These are phyloP conservation scores for Scomberomorus guttatus DNA, from an alignment of 2,797 vertebrate species.

Conservation along the genomic window DNA sequence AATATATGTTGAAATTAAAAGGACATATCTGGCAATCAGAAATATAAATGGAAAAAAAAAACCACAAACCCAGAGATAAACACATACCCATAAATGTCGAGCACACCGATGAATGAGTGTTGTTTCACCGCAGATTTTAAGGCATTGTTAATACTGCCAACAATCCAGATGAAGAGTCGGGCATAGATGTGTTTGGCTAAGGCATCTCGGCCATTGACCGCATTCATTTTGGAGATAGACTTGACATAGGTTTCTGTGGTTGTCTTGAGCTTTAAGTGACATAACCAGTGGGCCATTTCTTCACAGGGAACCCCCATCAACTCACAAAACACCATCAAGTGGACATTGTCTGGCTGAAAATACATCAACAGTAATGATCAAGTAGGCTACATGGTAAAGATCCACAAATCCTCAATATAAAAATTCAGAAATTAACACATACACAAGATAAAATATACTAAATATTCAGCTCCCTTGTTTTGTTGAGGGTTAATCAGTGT, in stretches of 20 bases:
- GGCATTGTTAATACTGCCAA: slow-evolving; percentile 91
- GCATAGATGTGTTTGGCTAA: slow-evolving; percentile 96
- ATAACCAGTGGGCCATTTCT: slow-evolving; percentile 97
- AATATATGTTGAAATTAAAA: slow-evolving; percentile 13
- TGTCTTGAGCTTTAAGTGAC: slow-evolving; percentile 93
- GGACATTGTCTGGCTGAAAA: slow-evolving; percentile 89
- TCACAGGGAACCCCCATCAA: slow-evolving; percentile 93
- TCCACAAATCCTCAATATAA: background rate
- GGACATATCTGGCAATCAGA: background rate
- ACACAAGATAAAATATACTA: background rate
- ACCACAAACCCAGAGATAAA: background rate
- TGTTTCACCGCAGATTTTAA: slow-evolving; percentile 89
- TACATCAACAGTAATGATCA: slow-evolving; percentile 20
- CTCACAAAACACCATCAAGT: slow-evolving; percentile 92
- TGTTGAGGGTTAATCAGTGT: slow-evolving; percentile 24
- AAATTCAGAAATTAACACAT: background rate
- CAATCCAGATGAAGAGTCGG: slow-evolving; percentile 93
- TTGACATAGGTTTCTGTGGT: slow-evolving; percentile 94
- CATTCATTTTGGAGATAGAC: slow-evolving; percentile 89
- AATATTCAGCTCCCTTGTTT: background rate
- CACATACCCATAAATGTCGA: slow-evolving; percentile 97
- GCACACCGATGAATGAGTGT: slow-evolving; percentile 95
- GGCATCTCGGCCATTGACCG: slow-evolving; percentile 93
- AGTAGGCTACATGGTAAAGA: background rate
- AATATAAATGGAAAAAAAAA: background rate